A percentile compares a stretch with the other conserved stretches of the same genome.
These are phyloP conservation scores for Drosophila parvula DNA, from an alignment of 1,140 invertebrate species.

Conservation along the genomic window DNA sequence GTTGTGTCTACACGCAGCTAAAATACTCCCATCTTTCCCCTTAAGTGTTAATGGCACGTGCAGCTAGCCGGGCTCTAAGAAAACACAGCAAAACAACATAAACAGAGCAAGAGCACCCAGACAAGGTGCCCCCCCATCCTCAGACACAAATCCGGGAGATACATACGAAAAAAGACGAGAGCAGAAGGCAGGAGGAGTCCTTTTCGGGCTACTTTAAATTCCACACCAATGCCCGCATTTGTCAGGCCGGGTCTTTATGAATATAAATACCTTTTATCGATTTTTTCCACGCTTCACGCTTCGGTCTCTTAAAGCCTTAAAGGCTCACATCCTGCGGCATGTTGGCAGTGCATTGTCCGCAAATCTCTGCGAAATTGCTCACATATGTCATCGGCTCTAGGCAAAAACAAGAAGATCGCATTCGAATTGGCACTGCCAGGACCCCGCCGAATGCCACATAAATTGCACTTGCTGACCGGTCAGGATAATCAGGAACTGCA, in stretches of 20 bases:
- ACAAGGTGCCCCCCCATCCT: slow-evolving; percentile 27
- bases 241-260: slow-evolving; percentile 74
- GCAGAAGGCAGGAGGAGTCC: slow-evolving; percentile 20
- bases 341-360: slow-evolving; percentile 61
- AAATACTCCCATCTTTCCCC: slow-evolving; percentile 41
- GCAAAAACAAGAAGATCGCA: slow-evolving; percentile 60
- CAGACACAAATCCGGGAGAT: slow-evolving; percentile 4
- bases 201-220: slow-evolving; percentile 76
- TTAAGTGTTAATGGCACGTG: slow-evolving; percentile 83
- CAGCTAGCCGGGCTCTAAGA: slow-evolving; percentile 46
- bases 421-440: slow-evolving; percentile 56
- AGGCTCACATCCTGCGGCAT: slow-evolving; percentile 15
- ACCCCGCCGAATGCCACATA: slow-evolving; percentile 53
- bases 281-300: slow-evolving; percentile 46
- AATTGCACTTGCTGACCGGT: slow-evolving; percentile 54
- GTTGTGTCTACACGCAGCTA: slow-evolving; percentile 33
- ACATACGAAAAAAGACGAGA: slow-evolving; percentile 10
- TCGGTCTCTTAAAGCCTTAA: slow-evolving; percentile 48
- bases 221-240: slow-evolving; percentile 60
- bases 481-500: slow-evolving; percentile 55
- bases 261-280: slow-evolving; percentile 80
- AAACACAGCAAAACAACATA: slow-evolving; percentile 37
- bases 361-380: slow-evolving; percentile 79
- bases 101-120: slow-evolving; percentile 33
- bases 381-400: slow-evolving; percentile 66